Conservation (phyloP, 2,113 vertebrate genomes). For the Sterna hirundo region DNA sequence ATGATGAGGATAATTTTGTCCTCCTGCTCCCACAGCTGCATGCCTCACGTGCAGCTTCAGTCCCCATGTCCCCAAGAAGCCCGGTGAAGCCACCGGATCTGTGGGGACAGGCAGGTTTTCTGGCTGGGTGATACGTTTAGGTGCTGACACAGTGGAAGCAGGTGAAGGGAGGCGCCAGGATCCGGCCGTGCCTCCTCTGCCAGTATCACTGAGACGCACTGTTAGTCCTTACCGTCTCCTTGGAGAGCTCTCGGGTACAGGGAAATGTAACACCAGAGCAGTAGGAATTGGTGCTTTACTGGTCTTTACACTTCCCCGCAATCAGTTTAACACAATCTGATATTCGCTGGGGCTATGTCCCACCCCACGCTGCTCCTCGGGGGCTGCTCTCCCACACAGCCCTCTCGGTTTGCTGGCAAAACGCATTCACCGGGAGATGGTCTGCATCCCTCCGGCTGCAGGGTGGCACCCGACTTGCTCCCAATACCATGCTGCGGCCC, state of each 20-base stretch:
- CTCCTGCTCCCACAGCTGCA: not conserved
- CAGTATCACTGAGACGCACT: rapidly evolving
- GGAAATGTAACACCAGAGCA: not conserved
- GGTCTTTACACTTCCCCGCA: not conserved
- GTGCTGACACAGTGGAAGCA: rapidly evolving
- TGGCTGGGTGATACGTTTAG: rapidly evolving
- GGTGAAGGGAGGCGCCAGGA: not conserved
- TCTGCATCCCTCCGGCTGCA: rapidly evolving
- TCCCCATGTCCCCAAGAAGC: not conserved
- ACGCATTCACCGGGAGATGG: rapidly evolving
- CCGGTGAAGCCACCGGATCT: not conserved
- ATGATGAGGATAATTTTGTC: not conserved
- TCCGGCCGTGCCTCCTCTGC: rapidly evolving
- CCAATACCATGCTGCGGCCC: rapidly evolving
- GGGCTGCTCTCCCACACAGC: not conserved
- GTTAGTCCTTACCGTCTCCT: not conserved
- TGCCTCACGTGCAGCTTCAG: rapidly evolving
- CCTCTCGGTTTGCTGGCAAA: not conserved
- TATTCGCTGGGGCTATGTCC: not conserved
- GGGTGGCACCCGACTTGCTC: rapidly evolving
- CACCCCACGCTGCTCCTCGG: rapidly evolving
- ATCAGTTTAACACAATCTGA: rapidly evolving
- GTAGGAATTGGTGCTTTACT: rapidly evolving
- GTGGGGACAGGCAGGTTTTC: not conserved
- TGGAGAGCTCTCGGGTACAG: not conserved